Percentiles rank a stretch among this genome's conserved stretches.
These are phyloP conservation scores for Thamnophis elegans DNA, from an alignment of 2,797 vertebrate genomes.

Conservation along the genomic window DNA sequence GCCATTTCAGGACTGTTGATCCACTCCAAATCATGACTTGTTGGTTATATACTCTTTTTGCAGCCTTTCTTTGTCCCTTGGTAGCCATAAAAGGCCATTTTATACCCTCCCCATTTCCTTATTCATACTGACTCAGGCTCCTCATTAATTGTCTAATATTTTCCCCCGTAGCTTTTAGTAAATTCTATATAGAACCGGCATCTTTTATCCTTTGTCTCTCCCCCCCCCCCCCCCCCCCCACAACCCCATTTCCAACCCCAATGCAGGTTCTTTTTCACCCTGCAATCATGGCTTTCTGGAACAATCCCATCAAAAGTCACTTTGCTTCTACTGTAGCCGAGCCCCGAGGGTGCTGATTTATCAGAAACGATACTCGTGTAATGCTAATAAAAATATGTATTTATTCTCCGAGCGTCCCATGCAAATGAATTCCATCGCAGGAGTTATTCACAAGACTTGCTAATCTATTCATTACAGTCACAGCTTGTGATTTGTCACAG, in stretches of 20 bases:
- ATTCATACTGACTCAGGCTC: conserved; percentile 4
- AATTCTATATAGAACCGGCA: rapidly evolving
- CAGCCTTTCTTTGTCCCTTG: conserved; percentile 10
- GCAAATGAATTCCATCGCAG: conserved; percentile 2
- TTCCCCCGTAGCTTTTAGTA: neutral
- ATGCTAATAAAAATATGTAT: conserved; percentile 26
- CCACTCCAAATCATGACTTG: conserved; percentile 46
- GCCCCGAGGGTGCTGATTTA: conserved; percentile 20
- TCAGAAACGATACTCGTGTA: conserved; percentile 29
- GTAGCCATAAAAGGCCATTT: conserved; percentile 43
- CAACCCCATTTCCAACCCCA: rapidly evolving
- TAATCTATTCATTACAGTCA: conserved; percentile 17
- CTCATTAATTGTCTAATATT: rapidly evolving
- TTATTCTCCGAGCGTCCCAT: neutral
- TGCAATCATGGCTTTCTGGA: neutral
- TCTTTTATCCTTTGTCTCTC: neutral
- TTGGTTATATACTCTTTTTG: conserved; percentile 51
- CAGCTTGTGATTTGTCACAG: conserved; percentile 13
- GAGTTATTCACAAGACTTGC: neutral
- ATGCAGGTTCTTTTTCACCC: neutral
- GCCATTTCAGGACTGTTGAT: conserved; percentile 58
- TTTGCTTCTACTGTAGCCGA: neutral
- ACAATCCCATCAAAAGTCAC: conserved; percentile 26
- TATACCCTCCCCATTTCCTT: conserved; percentile 11
- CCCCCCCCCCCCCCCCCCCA: rapidly evolving